A percentile compares a stretch with the other conserved stretches of the same genome.
These are phyloP conservation scores for Poecilia velifera DNA, from an alignment of 2,797 vertebrate genomes.

Conservation along the genomic window DNA sequence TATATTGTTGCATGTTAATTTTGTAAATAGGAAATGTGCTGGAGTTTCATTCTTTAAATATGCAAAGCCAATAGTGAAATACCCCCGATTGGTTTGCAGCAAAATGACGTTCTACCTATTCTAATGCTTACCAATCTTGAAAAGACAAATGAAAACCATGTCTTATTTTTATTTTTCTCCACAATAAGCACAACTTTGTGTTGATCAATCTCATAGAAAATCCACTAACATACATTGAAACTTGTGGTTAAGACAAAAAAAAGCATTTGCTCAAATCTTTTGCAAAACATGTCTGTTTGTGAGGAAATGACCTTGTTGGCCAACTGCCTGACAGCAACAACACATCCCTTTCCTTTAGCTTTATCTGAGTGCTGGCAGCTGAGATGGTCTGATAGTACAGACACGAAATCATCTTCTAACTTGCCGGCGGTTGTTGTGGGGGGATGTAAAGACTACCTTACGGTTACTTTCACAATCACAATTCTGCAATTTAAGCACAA, in stretches of 20 bases:
- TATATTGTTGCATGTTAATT: not conserved
- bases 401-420: constrained; percentile 73
- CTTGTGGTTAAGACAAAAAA: not conserved
- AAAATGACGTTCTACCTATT: not conserved
- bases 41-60: not conserved
- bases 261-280: not conserved
- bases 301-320: constrained; percentile 52
- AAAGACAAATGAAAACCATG: not conserved
- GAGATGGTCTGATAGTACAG: constrained; percentile 62
- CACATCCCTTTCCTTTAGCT: constrained; percentile 49
- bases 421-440: constrained; percentile 56
- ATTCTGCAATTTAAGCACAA: constrained; percentile 62
- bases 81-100: not conserved
- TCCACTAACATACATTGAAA: not conserved
- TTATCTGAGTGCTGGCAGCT: constrained; percentile 70
- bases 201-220: not conserved
- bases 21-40: not conserved
- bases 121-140: not conserved
- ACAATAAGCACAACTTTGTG: not conserved
- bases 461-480: constrained; percentile 52
- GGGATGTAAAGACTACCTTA: constrained; percentile 47
- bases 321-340: constrained; percentile 42
- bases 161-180: not conserved
- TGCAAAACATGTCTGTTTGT: constrained; percentile 30
- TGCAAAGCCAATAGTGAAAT: not conserved